Evolutionary conservation across 1,140 invertebrate genomes (phyloP), one percentile per base, ranked within the genome.

Genomic region (Cyclina sinensis): DNA sequence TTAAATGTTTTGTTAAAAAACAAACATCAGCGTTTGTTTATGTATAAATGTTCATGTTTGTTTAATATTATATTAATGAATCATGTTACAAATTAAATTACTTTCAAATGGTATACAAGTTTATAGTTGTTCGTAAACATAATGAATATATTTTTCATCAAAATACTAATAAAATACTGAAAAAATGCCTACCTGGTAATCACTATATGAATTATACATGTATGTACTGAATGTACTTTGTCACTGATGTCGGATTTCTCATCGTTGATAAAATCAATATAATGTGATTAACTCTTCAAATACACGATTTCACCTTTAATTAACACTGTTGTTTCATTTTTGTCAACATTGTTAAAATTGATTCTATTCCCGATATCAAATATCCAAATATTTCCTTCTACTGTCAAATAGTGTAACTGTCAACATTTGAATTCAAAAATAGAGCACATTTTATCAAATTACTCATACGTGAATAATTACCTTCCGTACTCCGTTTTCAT

Each of bases 361-460:
- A 43, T 30, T 48, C 24, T 24, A 62, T 62, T 62, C 57, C 24
- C n/a, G 27, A 62, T 62, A 59, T 80, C 51, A 54, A 54, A 59
- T 54, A 80, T 80, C 51, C 78, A 68, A 65, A 78, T 78, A 32
- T 27, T 74, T 54, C 18, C 43, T 24, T n/a, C 43, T 12, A 35
- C 48, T 65, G 21, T 57, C n/a, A 35, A 54, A 76, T 32, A 54
- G 73, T 39, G 37, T 70, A 87, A 86, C 84, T 73, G 84, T 51
- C 65, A 84, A 84, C 65, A 84, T 84, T 84, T 84, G 82, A 84
- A 83, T 70, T 84, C 48, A 68, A 84, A 81, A 84, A 84, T 84
- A 70, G 68, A 32, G 82, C 65, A 70, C 82, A 84, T 84, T 84
- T 84, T 84, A 70, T 70, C 30, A 51, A 65, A 87, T 87, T 87